Conservation (phyloP, 2,888 invertebrate species). For the Campaea margaritaria region DNA sequence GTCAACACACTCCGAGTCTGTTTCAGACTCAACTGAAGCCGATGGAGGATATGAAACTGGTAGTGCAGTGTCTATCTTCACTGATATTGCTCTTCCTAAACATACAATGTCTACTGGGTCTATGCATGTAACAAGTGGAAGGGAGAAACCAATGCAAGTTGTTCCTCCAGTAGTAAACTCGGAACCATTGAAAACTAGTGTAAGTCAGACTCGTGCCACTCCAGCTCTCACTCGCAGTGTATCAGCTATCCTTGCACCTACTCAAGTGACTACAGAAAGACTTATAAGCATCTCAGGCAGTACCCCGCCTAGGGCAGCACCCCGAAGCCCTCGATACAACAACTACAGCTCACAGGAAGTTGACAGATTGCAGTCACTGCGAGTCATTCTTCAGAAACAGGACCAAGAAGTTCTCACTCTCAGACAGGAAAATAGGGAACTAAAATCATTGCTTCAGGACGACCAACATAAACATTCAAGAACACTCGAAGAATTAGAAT, state of each 20-base stretch:
- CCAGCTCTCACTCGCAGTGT: slow-evolving; percentile 74
- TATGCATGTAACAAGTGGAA: slow-evolving; percentile 48
- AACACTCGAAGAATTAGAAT: slow-evolving; percentile 63
- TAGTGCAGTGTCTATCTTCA: slow-evolving; percentile 66
- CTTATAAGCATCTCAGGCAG: slow-evolving; percentile 72
- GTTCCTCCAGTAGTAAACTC: slow-evolving; percentile 73
- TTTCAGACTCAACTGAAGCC: slow-evolving; percentile 60
- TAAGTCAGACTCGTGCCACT: slow-evolving; percentile 52
- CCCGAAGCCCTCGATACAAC: slow-evolving; percentile 65
- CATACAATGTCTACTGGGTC: slow-evolving; percentile 64
- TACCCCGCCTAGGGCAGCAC: slow-evolving; percentile 73
- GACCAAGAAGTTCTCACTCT: slow-evolving; percentile 72
- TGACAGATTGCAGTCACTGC: slow-evolving; percentile 68
- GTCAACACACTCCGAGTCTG: slow-evolving; percentile 52
- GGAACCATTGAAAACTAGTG: slow-evolving; percentile 54
- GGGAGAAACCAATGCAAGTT: slow-evolving; percentile 76
- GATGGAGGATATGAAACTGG: slow-evolving; percentile 79
- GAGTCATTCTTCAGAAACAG: slow-evolving; percentile 72
- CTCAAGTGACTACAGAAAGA: slow-evolving; percentile 72
- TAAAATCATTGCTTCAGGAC: slow-evolving; percentile 68
- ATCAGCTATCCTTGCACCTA: slow-evolving; percentile 75
- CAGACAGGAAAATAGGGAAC: slow-evolving; percentile 71
- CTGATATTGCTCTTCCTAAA: slow-evolving; percentile 61
- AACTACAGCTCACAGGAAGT: slow-evolving; percentile 58
- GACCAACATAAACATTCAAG: slow-evolving; percentile 63